Conservation (phyloP, 2,113 vertebrate genomes). For the Pomatorhinus ruficollis region DNA sequence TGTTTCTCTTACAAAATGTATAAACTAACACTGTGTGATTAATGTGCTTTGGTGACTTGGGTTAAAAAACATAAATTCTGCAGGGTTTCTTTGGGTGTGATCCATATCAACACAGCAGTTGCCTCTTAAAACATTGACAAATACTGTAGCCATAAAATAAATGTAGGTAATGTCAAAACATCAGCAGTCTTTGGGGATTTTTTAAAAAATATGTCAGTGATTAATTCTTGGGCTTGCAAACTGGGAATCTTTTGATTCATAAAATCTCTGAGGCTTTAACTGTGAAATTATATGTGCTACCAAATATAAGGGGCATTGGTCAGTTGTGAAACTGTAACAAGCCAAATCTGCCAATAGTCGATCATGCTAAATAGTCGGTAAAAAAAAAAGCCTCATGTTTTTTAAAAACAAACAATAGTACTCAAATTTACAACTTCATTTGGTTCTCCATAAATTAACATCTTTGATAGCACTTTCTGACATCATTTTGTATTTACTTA, state of each 20-base stretch:
- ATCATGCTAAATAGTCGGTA: slow-evolving; percentile 30
- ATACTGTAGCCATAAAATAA: slow-evolving; percentile 58
- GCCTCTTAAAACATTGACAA: slow-evolving; percentile 61
- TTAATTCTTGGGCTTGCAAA: slow-evolving; percentile 59
- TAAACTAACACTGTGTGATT: slow-evolving; percentile 58
- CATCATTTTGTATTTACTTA: slow-evolving; percentile 78
- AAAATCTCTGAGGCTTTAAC: slow-evolving; percentile 57
- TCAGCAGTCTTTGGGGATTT: slow-evolving; percentile 45
- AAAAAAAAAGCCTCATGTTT: slow-evolving; percentile 19
- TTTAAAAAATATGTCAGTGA: slow-evolving; percentile 39
- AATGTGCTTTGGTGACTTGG: slow-evolving; percentile 64
- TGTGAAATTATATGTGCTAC: slow-evolving; percentile 39
- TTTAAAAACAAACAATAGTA: slow-evolving; percentile 73
- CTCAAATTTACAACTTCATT: slow-evolving; percentile 77
- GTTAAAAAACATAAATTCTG: slow-evolving; percentile 82
- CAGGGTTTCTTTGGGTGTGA: slow-evolving; percentile 85
- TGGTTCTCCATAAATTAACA: slow-evolving; percentile 74
- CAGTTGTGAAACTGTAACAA: slow-evolving; percentile 48
- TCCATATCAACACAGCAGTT: slow-evolving; percentile 69
- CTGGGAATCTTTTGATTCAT: slow-evolving; percentile 60
- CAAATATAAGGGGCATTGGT: slow-evolving; percentile 28
- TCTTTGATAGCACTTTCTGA: slow-evolving; percentile 74
- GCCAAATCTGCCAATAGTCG: slow-evolving; percentile 44
- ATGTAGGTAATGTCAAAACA: slow-evolving; percentile 54
- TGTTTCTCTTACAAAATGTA: slow-evolving; percentile 63